Evolutionary conservation across 2,888 invertebrate species (phyloP).

Genomic region (Electrophaes corylata): DNA sequence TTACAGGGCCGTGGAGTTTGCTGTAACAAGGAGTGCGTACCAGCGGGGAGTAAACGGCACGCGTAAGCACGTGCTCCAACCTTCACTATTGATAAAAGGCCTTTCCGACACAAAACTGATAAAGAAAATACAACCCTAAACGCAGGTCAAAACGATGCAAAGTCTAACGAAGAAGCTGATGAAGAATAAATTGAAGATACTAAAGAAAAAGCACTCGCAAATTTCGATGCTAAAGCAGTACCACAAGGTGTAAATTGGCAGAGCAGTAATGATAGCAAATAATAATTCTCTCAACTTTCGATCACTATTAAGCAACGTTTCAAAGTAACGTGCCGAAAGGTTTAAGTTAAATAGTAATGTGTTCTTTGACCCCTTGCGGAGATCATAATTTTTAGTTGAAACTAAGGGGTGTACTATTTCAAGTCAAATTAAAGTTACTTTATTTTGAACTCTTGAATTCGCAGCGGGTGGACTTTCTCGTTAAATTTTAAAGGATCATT

Average conservation of each 20-base stretch:
- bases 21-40: conserved; percentile 82
- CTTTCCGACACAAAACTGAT: conserved; percentile 34
- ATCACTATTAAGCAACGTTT: conserved; percentile 67
- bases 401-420: conserved; percentile 71
- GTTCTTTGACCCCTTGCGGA: conserved; percentile 74
- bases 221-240: conserved; percentile 59
- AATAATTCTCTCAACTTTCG: conserved; percentile 58
- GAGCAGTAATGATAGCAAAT: conserved; percentile 49
- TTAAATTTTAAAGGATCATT: conserved; percentile 49
- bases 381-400: conserved; percentile 76
- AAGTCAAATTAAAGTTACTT: conserved; percentile 72
- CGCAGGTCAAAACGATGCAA: conserved; percentile 13
- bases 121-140: conserved; percentile 47
- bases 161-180: conserved; percentile 30
- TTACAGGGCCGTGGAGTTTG: conserved; percentile 81
- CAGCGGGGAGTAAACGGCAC: conserved; percentile 79
- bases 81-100: conserved; percentile 41
- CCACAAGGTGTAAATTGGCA: conserved; percentile 60
- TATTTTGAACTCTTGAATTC: conserved; percentile 62
- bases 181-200: conserved; percentile 52
- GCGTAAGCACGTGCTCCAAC: conserved; percentile 76
- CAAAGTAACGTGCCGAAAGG: conserved; percentile 70
- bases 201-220: conserved; percentile 48
- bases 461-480: no score
- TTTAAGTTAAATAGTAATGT: conserved; percentile 73